Percentiles rank a stretch among this genome's conserved stretches.
Conservation (phyloP, 2,113 vertebrate genomes). For the Callipepla californica region DNA sequence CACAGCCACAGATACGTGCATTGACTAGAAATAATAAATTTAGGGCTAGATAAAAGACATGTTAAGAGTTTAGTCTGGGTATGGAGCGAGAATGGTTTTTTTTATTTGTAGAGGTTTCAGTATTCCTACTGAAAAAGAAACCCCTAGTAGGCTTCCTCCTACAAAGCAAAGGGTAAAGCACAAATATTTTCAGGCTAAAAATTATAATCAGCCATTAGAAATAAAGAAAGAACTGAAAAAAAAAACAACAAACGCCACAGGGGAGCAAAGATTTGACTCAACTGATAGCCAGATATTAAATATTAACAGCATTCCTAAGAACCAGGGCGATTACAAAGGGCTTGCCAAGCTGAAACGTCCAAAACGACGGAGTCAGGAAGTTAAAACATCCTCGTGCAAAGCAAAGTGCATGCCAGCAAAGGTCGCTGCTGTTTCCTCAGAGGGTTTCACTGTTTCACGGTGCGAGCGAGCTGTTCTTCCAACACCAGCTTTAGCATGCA, state of each 20-base stretch:
- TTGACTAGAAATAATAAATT: not conserved
- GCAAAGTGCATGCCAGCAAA: constrained; percentile 53
- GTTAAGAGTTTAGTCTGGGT: not conserved
- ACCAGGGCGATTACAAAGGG: not conserved
- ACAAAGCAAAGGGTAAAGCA: not conserved
- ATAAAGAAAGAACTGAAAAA: constrained; percentile 33
- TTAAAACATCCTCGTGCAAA: constrained; percentile 61
- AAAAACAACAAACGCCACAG: not conserved
- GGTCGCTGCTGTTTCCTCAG: constrained; percentile 49
- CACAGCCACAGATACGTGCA: not conserved
- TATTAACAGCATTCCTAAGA: not conserved
- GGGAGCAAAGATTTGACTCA: not conserved
- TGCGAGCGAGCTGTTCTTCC: constrained; percentile 23
- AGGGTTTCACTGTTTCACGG: constrained; percentile 20
- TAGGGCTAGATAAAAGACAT: not conserved
- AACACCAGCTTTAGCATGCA: constrained; percentile 3
- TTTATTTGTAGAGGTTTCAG: not conserved
- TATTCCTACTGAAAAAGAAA: not conserved
- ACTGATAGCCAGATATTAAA: not conserved
- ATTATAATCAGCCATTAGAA: not conserved
- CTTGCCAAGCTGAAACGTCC: not conserved
- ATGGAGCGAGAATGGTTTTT: not conserved
- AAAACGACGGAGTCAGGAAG: constrained; percentile 42
- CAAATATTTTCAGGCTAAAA: not conserved
- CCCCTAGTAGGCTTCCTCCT: not conserved